These are phyloP conservation scores for Zootermopsis nevadensis DNA, from an alignment of 2,888 invertebrate species.

Conservation along the genomic window DNA sequence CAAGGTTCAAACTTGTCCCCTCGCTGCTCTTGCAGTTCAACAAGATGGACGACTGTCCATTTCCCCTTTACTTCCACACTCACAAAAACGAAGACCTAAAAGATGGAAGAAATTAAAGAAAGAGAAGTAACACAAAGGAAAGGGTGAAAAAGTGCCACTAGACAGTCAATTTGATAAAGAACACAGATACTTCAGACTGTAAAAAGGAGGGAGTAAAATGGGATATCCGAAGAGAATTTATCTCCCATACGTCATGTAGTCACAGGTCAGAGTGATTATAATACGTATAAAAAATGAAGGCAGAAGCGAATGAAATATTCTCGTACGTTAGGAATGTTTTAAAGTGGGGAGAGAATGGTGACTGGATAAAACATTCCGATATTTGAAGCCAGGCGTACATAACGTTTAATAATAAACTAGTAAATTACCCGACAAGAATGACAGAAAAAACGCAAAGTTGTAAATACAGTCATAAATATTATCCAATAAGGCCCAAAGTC, in stretches of 20 bases:
- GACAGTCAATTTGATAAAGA: constrained; percentile 16
- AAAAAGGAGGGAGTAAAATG: not conserved
- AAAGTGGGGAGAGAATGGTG: not conserved
- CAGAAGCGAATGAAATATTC: not conserved
- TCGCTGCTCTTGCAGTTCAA: not conserved
- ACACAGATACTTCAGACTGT: not conserved
- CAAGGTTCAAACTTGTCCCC: not conserved
- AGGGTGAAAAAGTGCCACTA: not conserved
- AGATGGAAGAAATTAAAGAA: not conserved
- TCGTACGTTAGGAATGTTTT: not conserved
- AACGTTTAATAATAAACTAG: too few species aligned
- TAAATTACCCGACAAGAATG: too few species aligned
- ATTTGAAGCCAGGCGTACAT: too few species aligned
- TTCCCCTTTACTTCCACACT: not conserved
- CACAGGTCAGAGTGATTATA: not conserved
- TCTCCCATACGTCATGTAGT: not conserved
- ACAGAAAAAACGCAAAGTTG: too few species aligned
- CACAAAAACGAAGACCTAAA: not conserved
- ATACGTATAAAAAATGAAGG: not conserved
- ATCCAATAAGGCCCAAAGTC: too few species aligned
- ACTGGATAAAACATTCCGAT: too few species aligned
- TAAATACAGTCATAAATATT: too few species aligned
- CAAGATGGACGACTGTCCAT: constrained; percentile 10
- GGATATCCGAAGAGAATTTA: constrained; percentile 9
- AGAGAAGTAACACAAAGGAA: not conserved